phyloP scores from a whole-genome alignment of 2,113 vertebrate genomes.

The Pangasianodon gigas region DNA sequence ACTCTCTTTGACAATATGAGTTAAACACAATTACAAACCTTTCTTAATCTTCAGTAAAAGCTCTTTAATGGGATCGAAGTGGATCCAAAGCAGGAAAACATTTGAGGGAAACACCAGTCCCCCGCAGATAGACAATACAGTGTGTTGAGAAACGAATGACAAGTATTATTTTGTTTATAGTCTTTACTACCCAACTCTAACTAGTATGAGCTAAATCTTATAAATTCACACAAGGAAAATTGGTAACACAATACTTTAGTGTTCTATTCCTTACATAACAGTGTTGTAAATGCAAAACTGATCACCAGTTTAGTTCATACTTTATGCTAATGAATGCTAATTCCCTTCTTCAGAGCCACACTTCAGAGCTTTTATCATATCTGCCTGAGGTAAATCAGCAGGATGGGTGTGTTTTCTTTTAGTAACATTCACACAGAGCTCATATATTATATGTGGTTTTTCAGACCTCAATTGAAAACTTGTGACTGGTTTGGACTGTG shows the following conservation, averaged over 20 bases:
- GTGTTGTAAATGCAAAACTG: neutral
- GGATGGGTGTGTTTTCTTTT: neutral
- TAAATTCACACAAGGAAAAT: neutral
- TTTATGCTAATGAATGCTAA: neutral
- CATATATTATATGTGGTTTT: neutral
- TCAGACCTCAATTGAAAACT: slow-evolving; percentile 18
- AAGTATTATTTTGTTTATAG: neutral
- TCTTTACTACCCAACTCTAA: neutral
- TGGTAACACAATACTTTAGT: neutral
- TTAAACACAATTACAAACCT: neutral
- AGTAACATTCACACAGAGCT: neutral
- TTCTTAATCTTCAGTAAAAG: neutral
- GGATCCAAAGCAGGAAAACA: neutral
- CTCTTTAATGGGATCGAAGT: neutral
- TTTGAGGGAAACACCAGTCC: no score
- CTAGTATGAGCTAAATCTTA: neutral
- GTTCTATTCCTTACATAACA: neutral
- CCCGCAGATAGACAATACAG: no score
- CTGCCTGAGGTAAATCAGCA: neutral
- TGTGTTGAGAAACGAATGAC: neutral
- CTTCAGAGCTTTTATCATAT: neutral
- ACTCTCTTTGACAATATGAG: neutral
- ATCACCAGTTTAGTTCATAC: neutral
- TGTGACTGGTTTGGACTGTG: slow-evolving; percentile 18
- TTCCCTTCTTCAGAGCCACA: neutral